Conservation (phyloP, 37 sponge, comb jelly and placozoan species). For the Aphrocallistes beatrix region DNA sequence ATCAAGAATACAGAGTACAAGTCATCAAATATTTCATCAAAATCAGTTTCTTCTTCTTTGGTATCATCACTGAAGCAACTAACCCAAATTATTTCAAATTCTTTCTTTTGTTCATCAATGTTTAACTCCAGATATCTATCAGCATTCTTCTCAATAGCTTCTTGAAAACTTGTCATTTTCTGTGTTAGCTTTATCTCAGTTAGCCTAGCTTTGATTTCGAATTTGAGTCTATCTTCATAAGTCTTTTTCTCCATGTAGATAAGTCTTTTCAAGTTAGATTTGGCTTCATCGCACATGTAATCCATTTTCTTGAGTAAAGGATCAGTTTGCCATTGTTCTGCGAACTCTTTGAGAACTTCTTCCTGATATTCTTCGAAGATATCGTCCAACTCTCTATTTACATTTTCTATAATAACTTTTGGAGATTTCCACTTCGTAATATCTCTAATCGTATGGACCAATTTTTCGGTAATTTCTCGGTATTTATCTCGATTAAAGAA, state of each 20-base stretch:
- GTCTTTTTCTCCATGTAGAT: background rate
- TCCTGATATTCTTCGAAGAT: background rate
- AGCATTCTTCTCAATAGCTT: background rate
- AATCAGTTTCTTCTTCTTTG: background rate
- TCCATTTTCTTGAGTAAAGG: background rate
- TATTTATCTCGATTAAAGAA: background rate
- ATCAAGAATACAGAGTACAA: background rate
- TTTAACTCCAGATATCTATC: background rate
- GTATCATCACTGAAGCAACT: background rate
- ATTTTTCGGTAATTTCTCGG: background rate
- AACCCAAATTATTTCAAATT: background rate
- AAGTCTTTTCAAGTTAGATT: background rate
- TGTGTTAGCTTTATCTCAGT: background rate
- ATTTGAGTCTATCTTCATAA: background rate
- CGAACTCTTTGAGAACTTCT: background rate
- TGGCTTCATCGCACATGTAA: background rate
- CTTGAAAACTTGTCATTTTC: slow-evolving; percentile 1
- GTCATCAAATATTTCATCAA: background rate
- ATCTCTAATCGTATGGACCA: background rate
- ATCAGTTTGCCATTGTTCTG: background rate
- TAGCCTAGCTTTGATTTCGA: background rate
- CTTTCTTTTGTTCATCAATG: background rate
- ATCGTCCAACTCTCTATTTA: background rate
- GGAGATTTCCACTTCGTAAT: background rate
- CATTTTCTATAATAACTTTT: background rate